Evolutionary conservation across 2,888 invertebrate species (phyloP).

Genomic region (Melieria omissa): DNA sequence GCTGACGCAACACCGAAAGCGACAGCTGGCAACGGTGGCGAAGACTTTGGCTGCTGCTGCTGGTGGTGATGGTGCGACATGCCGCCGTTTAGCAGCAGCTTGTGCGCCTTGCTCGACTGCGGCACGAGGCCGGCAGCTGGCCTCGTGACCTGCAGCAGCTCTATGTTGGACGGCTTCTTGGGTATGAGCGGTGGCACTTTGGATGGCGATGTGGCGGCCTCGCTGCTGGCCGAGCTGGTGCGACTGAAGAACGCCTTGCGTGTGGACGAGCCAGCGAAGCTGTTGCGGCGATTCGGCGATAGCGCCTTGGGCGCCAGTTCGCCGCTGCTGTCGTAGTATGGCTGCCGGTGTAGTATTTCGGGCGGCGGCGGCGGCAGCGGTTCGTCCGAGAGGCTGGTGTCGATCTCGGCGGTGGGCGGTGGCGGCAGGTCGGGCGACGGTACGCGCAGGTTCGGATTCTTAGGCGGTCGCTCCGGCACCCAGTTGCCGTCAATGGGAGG

Average conservation of each 20-base stretch:
- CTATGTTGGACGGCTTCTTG: slow-evolving; percentile 61
- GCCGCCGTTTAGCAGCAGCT: slow-evolving; percentile 26
- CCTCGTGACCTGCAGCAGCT: slow-evolving; percentile 56
- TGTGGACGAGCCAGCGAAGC: slow-evolving; percentile 66
- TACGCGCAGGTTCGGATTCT: slow-evolving; percentile 74
- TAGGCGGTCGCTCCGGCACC: slow-evolving; percentile 81
- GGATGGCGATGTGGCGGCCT: slow-evolving; percentile 38
- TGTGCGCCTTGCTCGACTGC: slow-evolving; percentile 52
- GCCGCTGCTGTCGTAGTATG: slow-evolving; percentile 19
- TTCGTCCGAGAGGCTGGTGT: slow-evolving; percentile 62
- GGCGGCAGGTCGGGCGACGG: slow-evolving; percentile 67
- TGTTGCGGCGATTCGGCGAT: slow-evolving; percentile 65
- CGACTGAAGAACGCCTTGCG: slow-evolving; percentile 52
- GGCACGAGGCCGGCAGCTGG: slow-evolving; percentile 54
- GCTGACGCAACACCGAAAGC: not conserved
- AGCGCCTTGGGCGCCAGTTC: slow-evolving; percentile 51
- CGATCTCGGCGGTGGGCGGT: slow-evolving; percentile 58
- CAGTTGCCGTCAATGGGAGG: slow-evolving; percentile 72
- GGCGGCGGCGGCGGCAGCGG: slow-evolving; percentile 67
- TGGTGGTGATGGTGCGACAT: slow-evolving; percentile 37
- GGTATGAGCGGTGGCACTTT: slow-evolving; percentile 61
- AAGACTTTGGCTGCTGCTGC: slow-evolving; percentile 32
- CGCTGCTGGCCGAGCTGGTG: slow-evolving; percentile 24
- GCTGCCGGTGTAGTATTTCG: slow-evolving; percentile 60
- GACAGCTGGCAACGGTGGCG: slow-evolving; percentile 44